Conservation (phyloP, 2,888 invertebrate genomes). For the Lasiommata megera region DNA sequence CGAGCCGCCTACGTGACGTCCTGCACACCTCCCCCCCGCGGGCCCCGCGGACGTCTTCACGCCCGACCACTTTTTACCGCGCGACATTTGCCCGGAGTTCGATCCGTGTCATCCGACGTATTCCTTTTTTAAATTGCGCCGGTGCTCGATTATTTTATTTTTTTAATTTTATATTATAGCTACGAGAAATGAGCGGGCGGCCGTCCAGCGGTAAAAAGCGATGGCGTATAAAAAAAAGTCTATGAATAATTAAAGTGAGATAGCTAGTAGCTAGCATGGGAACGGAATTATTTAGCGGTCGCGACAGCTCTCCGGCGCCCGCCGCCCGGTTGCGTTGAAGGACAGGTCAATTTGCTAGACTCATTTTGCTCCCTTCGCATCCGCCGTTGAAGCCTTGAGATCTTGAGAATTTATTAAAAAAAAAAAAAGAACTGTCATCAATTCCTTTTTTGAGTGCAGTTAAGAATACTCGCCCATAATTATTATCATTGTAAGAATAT, state of each 20-base stretch:
- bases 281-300: conserved; percentile 73
- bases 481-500: too few relatives aligned
- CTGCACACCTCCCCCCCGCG: conserved; percentile 48
- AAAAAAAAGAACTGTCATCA: not conserved
- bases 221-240: conserved; percentile 75
- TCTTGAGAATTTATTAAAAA: conserved; percentile 37
- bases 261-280: conserved; percentile 80
- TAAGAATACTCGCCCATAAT: not conserved
- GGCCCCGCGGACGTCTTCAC: conserved; percentile 45
- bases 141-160: conserved; percentile 69
- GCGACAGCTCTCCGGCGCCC: conserved; percentile 68
- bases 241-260: conserved; percentile 81
- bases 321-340: conserved; percentile 55
- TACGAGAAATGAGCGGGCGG: conserved; percentile 56
- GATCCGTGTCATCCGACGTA: conserved; percentile 81
- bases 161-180: conserved; percentile 78
- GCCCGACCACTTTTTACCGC: conserved; percentile 79
- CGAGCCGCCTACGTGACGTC: conserved; percentile 80
- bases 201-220: conserved; percentile 74
- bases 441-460: not conserved
- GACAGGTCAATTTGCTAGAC: conserved; percentile 78
- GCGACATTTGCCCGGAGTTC: conserved; percentile 82
- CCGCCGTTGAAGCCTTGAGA: conserved; percentile 48
- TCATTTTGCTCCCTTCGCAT: conserved; percentile 59
- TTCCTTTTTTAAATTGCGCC: conserved; percentile 80